Evolutionary conservation across 2,888 invertebrate species (phyloP), one percentile per base, ranked within the genome.

Genomic region (Leucoptera coffeella): DNA sequence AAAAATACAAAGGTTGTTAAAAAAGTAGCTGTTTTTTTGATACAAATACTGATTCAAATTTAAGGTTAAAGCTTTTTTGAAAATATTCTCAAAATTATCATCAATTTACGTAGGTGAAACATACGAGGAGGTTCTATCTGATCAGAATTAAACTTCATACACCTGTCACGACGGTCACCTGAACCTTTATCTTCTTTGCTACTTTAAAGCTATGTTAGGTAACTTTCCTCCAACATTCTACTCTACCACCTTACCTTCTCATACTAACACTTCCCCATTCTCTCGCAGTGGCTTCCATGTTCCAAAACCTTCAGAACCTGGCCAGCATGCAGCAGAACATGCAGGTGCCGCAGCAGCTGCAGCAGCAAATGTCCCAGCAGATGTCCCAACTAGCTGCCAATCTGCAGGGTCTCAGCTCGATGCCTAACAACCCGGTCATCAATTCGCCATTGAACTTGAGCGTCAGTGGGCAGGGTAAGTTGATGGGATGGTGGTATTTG

Each of bases 361-460:
- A 81, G 34, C 82, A 82, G 49, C 71, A 71, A 37, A 61, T 71
- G 58, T 69, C 71, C 15, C 71, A 69, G 35, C 71, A 71, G 40
- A 69, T 71, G 69, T 60, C 65, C 6, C 71, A 72, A 37, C 49
- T 72, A 30, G 72, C 72, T 2, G 71, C 72, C 29, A 88, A 85
- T 60, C 77, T 88, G 32, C 87, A 88, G 62, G 87, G 84, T 46
- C 64, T 88, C 41, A 83, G 85, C 32, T 81, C 82, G 35, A 75
- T 87, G 56, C 81, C 82, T 41, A 80, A 82, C 38, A 73, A 75
- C 37, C 75, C 77, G 30, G 79, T 84, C 45, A 82, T 83, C 61
- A 84, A 87, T 58, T 84, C 87, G 30, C 88, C 88, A 15, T 74
- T 89, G 41, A 89, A 89, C 61, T 73, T 89, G 42, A 88, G 86